Base-by-base conservation (phyloP, 2,888 invertebrate species). In the Rotaria magnacalcarata region DNA sequence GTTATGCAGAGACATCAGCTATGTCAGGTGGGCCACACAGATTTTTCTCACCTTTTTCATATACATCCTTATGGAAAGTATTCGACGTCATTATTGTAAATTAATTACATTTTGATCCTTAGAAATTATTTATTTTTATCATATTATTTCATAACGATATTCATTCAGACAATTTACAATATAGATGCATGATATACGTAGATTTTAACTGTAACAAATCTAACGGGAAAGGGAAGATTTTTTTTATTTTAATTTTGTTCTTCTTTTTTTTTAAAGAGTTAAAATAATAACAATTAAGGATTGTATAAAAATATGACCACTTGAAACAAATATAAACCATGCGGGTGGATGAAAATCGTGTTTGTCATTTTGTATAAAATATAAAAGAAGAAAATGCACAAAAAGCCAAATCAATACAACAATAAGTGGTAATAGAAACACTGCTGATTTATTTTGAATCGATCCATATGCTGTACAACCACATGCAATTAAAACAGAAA, bases 251-350 rank as follows among this genome's bases (percentile, higher is more conserved):
- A 50, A 50, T 67, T 34, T 34, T 27, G 34, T 67, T 27, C 34
- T 34, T 34, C 34, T 34, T 27, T 2, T 67, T 27, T 67, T 67
- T 16, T 67, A 34, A 67, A 67, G 27, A 19, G 67, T 67, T 34
- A 67, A 67, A 16, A 67, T 67, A 41, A 27, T 27, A 27, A 67
- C 67, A 34, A 67, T 41, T 34, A 67, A 34, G 16, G 67, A 67
- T 41, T 67, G 67, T 67, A 67, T 34, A 67, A 67, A 34, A 6
- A 67, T 67, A 67, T 67, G 67, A 19, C 67, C 67, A 67, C 67
- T 67, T 67, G 67, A 34, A 67, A 67, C 19, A 19, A 67, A 67
- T 67, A 67, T 16, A 67, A 67, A 67, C 67, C 67, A 67, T 27
- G 34, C 19, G 6, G 67, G 67, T 19, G 67, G 67, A 14, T 67